Evolutionary conservation across 2,797 vertebrate species (phyloP).

Genomic region (Tokudaia tokunoshimensis): DNA sequence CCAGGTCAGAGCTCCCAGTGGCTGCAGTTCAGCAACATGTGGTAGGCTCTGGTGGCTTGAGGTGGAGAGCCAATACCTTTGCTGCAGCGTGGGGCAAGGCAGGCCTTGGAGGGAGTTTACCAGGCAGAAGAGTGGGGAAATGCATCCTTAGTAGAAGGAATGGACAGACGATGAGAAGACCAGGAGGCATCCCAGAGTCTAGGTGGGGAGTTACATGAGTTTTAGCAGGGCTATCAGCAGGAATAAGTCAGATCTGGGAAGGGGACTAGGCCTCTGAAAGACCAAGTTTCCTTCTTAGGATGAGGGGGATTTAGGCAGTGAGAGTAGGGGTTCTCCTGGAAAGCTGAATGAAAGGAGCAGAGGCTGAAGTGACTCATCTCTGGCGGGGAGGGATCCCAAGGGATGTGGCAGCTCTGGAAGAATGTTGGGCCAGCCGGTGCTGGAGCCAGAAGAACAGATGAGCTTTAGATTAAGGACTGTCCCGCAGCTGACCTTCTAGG

Average conservation of each 20-base stretch:
- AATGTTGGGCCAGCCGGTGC: neutral
- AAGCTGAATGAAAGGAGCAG: accelerated
- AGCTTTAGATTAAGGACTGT: neutral
- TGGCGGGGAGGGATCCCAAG: neutral
- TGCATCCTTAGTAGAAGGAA: neutral
- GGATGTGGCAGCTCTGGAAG: neutral
- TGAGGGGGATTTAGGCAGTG: accelerated
- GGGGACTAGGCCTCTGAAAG: neutral
- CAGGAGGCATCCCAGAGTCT: neutral
- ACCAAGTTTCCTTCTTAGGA: neutral
- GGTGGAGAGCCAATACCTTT: neutral
- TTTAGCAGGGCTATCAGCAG: neutral
- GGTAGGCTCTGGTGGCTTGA: neutral
- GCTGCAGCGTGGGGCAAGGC: neutral
- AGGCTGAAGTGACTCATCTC: neutral
- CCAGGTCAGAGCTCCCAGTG: neutral
- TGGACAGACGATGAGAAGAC: neutral
- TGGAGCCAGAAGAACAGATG: neutral
- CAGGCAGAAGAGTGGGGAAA: neutral
- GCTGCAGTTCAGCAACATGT: neutral
- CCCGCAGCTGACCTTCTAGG: neutral
- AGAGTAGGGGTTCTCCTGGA: neutral
- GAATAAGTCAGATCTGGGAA: neutral
- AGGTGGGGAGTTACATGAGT: neutral
- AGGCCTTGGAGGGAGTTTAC: neutral